Evolutionary conservation across 2,113 vertebrate genomes (phyloP).

Genomic region (Percina caprodes): DNA sequence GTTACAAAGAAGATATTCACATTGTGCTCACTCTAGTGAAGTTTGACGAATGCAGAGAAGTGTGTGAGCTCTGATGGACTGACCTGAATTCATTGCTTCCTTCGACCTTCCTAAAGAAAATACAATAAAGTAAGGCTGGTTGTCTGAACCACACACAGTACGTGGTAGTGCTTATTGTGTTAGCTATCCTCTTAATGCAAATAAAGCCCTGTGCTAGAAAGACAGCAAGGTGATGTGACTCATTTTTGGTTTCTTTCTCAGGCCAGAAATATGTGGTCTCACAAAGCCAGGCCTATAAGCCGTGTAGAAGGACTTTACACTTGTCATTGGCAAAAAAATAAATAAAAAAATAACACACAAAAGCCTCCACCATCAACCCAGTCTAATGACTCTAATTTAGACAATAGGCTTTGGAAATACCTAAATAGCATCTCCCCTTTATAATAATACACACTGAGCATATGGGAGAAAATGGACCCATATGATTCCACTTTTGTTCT

Average conservation of each 20-base stretch:
- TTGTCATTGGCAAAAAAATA: neutral
- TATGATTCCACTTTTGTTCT: conserved; percentile 67
- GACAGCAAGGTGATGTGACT: conserved; percentile 15
- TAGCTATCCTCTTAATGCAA: conserved; percentile 25
- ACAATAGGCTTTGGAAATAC: conserved; percentile 54
- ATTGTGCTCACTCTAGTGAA: neutral
- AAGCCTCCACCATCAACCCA: conserved; percentile 20
- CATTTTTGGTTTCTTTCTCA: conserved; percentile 15
- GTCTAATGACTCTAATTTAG: conserved; percentile 21
- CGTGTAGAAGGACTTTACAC: neutral
- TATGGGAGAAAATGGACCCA: conserved; percentile 50
- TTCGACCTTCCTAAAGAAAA: neutral
- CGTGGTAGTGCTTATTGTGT: conserved; percentile 1
- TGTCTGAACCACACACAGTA: conserved; percentile 20
- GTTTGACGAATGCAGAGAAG: neutral
- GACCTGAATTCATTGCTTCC: conserved; percentile 9
- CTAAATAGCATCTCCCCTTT: conserved; percentile 46
- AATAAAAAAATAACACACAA: conserved; percentile 16
- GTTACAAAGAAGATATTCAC: neutral
- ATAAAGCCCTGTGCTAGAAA: conserved; percentile 18
- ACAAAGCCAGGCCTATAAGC: conserved; percentile 8
- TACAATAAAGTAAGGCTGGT: neutral
- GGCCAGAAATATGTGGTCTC: neutral
- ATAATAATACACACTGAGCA: conserved; percentile 45
- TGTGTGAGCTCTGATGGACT: conserved; percentile 14